These are phyloP conservation scores for Solea senegalensis DNA, from an alignment of 2,113 vertebrate genomes.

Conservation along the genomic window DNA sequence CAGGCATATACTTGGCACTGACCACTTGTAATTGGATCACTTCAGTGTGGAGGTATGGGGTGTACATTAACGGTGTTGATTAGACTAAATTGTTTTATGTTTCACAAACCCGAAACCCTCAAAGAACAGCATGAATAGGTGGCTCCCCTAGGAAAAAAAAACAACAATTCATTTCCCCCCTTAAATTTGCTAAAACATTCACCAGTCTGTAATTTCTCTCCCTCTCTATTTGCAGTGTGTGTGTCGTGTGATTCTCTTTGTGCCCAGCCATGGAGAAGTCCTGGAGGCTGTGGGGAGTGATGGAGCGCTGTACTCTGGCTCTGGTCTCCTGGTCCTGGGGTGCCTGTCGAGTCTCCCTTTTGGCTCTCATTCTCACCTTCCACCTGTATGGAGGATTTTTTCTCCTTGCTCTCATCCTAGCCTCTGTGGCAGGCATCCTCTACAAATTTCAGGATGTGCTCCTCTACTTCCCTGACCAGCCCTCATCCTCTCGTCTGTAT, in stretches of 20 bases:
- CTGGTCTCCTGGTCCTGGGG: conserved; percentile 95
- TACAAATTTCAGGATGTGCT: conserved; percentile 98
- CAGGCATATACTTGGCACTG: too few relatives aligned
- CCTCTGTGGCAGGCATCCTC: conserved; percentile 93
- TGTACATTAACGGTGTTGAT: too few relatives aligned
- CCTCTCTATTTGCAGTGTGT: conserved; percentile 51
- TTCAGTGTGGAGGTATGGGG: too few relatives aligned
- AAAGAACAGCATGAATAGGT: too few relatives aligned
- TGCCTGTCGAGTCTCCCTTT: conserved; percentile 93
- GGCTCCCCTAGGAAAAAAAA: too few relatives aligned
- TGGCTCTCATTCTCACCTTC: conserved; percentile 97
- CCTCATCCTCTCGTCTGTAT: conserved; percentile 96
- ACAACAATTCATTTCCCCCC: too few relatives aligned
- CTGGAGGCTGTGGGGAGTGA: conserved; percentile 91
- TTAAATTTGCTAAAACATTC: neutral
- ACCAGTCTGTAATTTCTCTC: neutral
- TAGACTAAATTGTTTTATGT: too few relatives aligned
- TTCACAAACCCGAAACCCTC: too few relatives aligned
- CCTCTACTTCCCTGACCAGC: conserved; percentile 98
- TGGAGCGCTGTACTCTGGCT: conserved; percentile 88
- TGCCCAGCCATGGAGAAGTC: conserved; percentile 92
- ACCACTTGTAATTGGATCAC: too few relatives aligned
- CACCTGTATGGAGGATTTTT: conserved; percentile 93
- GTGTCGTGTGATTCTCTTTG: conserved; percentile 58
- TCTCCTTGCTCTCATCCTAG: conserved; percentile 90